phyloP scores from a whole-genome alignment of 2,888 invertebrate genomes.

The Syrista parreyssii region DNA sequence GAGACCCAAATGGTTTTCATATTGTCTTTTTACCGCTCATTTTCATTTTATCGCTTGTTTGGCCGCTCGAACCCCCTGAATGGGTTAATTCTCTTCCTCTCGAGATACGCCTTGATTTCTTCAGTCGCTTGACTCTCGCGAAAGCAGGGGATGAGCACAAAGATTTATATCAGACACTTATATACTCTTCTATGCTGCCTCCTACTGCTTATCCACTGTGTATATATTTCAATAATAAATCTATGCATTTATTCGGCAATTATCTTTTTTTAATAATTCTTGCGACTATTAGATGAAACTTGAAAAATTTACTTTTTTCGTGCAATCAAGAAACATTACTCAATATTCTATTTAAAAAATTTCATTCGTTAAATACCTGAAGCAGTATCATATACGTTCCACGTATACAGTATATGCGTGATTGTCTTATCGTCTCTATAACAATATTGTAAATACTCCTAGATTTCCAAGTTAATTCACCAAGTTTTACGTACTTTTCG shows the following conservation, averaged over 20 bases:
- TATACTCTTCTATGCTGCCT: neutral
- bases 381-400: neutral
- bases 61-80: conserved; percentile 39
- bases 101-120: neutral
- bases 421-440: too few species aligned
- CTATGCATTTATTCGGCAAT: neutral
- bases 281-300: neutral
- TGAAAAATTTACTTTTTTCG: neutral
- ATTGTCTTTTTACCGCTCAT: conserved; percentile 66
- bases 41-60: conserved; percentile 66
- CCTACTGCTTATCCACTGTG: neutral
- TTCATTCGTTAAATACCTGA: neutral
- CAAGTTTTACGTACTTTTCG: neutral
- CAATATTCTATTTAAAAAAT: neutral
- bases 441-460: neutral
- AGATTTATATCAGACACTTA: neutral
- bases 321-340: neutral
- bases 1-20: conserved; percentile 62
- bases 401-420: neutral
- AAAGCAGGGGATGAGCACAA: neutral
- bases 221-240: neutral
- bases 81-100: conserved; percentile 33
- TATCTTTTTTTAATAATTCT: neutral
- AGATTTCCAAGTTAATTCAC: neutral
- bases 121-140: neutral